Evolutionary conservation across 2,888 invertebrate genomes (phyloP), one percentile per base, ranked within the genome.

Genomic region (Macropis europaea): DNA sequence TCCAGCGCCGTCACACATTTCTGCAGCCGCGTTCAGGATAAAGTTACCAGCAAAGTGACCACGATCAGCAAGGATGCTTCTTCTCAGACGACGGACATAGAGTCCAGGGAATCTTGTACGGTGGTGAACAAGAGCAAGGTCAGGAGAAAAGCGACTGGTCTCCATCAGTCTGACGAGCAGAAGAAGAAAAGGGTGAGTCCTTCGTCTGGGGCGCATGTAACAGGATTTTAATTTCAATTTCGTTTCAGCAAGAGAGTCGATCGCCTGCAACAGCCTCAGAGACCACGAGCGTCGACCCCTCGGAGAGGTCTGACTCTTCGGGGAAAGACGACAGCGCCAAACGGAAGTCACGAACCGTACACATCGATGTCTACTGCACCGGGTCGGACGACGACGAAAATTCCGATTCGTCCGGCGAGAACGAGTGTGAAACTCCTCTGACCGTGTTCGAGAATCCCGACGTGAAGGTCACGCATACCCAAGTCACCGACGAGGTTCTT

Each of bases 361-460:
- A 95, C 85, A 95, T 95, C 54, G 95, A 95, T 88, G 95, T 95
- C 2, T 95, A 95, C 83, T 95, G 95, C 84, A 94, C 94, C 0
- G 94, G 94, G 1, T 94, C 94, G 0, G 91, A 91, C 32, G 90
- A 90, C 38, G 90, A 88, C 68, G 90, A 88, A 19, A 91, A 89
- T 15, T 82, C 84, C 6, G 85, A 84, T 45, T 78, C 85, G 9
- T 77, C 90, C 81, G 72, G 89, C 87, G 79, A 90, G 83, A 80
- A 89, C 84, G 90, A 89, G 38, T 90, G 90, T 50, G 87, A 87
- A 61, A 93, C 93, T 0, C 93, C 93, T 0, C 92, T 93, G 86
- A 94, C 94, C 0, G 93, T 94, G 19, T 92, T 93, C 81, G 93
- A 94, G 82, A 92, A 92, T 40, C 92, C 92, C 38, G 92, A 93